Evolutionary conservation across 2,113 vertebrate species (phyloP).

Genomic region (Colinus virginianus): DNA sequence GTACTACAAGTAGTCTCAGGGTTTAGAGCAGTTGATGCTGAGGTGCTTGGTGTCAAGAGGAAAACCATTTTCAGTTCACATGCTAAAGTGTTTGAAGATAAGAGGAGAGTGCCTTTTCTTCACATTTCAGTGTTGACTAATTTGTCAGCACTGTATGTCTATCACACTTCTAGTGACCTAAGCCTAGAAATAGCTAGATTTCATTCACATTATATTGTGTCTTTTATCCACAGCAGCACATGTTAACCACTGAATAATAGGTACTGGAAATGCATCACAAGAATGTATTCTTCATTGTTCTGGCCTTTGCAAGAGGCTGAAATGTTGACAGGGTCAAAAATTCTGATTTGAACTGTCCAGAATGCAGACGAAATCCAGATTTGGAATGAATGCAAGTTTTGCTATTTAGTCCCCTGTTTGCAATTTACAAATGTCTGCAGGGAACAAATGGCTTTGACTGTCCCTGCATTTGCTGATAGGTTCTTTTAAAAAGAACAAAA

Average conservation of each 20-base stretch:
- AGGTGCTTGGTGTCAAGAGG: not conserved
- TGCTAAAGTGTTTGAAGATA: not conserved
- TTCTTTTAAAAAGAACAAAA: not conserved
- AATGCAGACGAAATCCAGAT: not conserved
- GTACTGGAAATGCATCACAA: not conserved
- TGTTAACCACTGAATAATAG: not conserved
- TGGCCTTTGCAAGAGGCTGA: not conserved
- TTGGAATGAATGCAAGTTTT: not conserved
- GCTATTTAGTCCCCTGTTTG: not conserved
- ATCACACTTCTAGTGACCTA: not conserved
- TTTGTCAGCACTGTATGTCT: not conserved
- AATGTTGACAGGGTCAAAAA: not conserved
- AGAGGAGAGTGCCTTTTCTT: not conserved
- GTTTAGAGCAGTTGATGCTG: not conserved
- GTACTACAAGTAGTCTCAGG: not conserved
- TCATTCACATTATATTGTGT: accelerated
- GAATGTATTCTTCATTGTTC: not conserved
- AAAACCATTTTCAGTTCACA: not conserved
- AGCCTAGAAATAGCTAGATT: not conserved
- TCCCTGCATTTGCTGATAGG: not conserved
- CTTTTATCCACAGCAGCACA: not conserved
- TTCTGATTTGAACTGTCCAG: not conserved
- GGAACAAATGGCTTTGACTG: not conserved
- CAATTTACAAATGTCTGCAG: not conserved
- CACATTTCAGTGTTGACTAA: not conserved